Percentiles rank a stretch among this genome's conserved stretches.
These are phyloP conservation scores for Cinclus cinclus DNA, from an alignment of 2,113 vertebrate genomes.

Conservation along the genomic window DNA sequence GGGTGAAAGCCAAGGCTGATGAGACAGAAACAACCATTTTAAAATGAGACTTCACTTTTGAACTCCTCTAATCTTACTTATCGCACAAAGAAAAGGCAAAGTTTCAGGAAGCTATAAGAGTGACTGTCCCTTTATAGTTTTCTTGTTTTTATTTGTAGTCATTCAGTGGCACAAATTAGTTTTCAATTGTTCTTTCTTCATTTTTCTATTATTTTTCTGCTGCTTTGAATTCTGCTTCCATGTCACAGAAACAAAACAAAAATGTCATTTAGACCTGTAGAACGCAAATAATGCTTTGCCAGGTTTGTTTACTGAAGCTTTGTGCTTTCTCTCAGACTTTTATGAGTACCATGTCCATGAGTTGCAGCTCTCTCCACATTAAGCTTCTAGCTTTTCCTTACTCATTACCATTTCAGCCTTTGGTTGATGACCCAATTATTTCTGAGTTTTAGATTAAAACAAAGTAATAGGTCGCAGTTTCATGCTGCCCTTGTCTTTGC, in stretches of 20 bases:
- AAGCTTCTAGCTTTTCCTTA: background rate
- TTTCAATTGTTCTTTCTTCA: conserved; percentile 30
- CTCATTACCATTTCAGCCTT: background rate
- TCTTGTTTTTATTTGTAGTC: background rate
- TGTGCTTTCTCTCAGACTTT: background rate
- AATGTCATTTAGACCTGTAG: background rate
- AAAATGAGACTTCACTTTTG: background rate
- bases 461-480: background rate
- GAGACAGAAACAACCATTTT: background rate
- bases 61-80: conserved; percentile 15
- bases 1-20: background rate
- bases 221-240: conserved; percentile 43
- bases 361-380: background rate
- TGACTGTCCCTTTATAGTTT: conserved; percentile 23
- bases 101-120: background rate
- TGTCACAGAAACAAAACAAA: conserved; percentile 24
- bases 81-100: background rate
- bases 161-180: conserved; percentile 28
- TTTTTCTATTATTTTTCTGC: conserved; percentile 10
- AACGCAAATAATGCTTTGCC: background rate
- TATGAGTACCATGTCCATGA: background rate
- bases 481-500: background rate
- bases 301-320: conserved; percentile 20
- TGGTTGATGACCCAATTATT: conserved; percentile 9
- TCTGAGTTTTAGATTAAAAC: background rate